Conservation (phyloP, 2,797 vertebrate genomes). For the Coilia nasus region DNA sequence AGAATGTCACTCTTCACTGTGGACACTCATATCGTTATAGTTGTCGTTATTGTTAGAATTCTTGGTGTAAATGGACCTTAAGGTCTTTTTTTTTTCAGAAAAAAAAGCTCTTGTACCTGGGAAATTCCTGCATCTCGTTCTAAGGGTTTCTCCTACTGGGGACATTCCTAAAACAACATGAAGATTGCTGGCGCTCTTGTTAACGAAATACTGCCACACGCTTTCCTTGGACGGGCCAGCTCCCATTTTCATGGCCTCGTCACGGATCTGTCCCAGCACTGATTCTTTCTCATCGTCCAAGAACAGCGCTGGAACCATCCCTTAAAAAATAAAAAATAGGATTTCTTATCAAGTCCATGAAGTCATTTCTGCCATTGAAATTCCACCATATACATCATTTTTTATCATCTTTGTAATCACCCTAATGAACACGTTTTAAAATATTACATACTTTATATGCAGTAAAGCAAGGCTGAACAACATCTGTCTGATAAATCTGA, state of each 20-base stretch:
- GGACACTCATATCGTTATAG: too few relatives aligned
- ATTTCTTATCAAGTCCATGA: not conserved
- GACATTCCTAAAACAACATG: constrained; percentile 96
- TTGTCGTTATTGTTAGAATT: not conserved
- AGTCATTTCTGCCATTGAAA: too few relatives aligned
- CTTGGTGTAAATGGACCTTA: too few relatives aligned
- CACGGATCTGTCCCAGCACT: constrained; percentile 81
- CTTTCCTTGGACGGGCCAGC: constrained; percentile 85
- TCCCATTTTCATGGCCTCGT: constrained; percentile 84
- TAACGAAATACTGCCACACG: constrained; percentile 93
- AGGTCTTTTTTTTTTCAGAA: too few relatives aligned
- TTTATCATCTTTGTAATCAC: too few relatives aligned
- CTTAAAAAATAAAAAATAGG: constrained; percentile 64
- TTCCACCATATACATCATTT: too few relatives aligned
- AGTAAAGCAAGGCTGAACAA: too few relatives aligned
- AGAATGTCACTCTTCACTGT: too few relatives aligned
- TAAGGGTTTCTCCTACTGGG: constrained; percentile 87
- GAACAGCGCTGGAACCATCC: constrained; percentile 94
- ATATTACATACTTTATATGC: too few relatives aligned
- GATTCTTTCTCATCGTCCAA: constrained; percentile 90
- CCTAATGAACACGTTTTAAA: too few relatives aligned
- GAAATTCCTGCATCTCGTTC: constrained; percentile 94
- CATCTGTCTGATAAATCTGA: too few relatives aligned
- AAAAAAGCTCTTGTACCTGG: constrained; percentile 80
- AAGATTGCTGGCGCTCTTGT: constrained; percentile 90